These are phyloP conservation scores for Phataginus tricuspis DNA, from an alignment of 2,797 vertebrate species.

Conservation along the genomic window DNA sequence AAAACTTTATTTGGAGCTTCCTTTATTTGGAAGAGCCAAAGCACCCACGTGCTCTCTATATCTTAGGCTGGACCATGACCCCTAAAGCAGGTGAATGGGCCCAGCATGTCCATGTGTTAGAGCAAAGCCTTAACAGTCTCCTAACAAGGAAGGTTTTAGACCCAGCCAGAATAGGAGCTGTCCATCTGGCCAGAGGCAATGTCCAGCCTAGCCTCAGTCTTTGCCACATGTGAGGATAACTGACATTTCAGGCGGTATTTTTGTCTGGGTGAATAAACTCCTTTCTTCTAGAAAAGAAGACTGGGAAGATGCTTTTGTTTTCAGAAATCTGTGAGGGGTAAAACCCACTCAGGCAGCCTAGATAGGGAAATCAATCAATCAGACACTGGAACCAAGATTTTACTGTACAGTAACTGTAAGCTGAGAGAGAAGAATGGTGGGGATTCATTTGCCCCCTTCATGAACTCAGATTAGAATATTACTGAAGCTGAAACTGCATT, in stretches of 20 bases:
- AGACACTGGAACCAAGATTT: background rate
- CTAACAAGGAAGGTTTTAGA: background rate
- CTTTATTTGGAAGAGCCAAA: background rate
- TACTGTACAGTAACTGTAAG: background rate
- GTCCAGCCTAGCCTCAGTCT: background rate
- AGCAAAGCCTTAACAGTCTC: background rate
- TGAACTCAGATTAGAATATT: background rate
- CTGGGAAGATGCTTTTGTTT: background rate
- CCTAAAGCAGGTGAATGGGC: background rate
- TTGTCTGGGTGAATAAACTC: background rate
- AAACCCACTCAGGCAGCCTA: background rate
- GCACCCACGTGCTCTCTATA: background rate
- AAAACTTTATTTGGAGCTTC: background rate
- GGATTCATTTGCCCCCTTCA: background rate
- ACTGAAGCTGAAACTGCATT: background rate
- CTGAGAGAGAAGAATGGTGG: background rate
- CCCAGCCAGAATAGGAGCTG: background rate
- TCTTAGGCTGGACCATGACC: background rate
- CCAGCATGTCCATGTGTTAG: background rate
- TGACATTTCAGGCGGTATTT: background rate
- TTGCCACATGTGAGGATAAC: background rate
- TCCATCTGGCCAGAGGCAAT: background rate
- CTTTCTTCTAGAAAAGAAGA: background rate
- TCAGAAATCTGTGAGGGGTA: conserved; percentile 21
- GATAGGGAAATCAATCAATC: background rate